phyloP scores from a whole-genome alignment of 2,888 invertebrate genomes.

The Vannuccia rotundouncinata region DNA sequence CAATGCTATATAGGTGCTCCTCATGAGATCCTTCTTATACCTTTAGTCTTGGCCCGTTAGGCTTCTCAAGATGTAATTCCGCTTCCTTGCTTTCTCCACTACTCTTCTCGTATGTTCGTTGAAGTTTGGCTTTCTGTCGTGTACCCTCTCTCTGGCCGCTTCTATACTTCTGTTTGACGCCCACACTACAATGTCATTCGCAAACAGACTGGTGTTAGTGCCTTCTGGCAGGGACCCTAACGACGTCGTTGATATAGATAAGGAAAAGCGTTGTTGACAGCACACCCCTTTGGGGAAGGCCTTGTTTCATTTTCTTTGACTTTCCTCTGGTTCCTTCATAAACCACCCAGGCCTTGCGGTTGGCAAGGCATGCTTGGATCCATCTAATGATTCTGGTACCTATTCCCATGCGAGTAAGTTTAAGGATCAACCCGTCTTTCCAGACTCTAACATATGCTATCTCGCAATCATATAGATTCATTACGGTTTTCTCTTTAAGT shows the following conservation, averaged over 20 bases:
- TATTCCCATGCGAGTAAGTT: background rate
- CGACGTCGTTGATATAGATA: background rate
- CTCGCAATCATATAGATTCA: background rate
- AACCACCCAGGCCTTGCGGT: background rate
- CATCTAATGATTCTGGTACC: background rate
- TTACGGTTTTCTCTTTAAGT: background rate
- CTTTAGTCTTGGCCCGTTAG: background rate
- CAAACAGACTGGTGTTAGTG: background rate
- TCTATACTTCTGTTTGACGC: background rate
- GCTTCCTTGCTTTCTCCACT: background rate
- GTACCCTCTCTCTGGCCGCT: constrained; percentile 1
- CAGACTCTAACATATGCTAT: background rate
- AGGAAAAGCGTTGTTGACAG: background rate
- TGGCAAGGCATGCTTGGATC: background rate
- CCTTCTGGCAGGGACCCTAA: background rate
- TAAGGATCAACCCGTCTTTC: background rate
- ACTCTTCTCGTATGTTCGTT: constrained; percentile 12
- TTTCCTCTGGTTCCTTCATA: background rate
- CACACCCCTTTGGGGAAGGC: background rate
- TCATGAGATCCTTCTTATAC: constrained; percentile 11
- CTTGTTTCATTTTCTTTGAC: constrained; percentile 7
- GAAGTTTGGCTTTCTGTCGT: constrained; percentile 2
- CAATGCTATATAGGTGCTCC: constrained; percentile 9
- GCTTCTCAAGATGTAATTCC: constrained; percentile 8
- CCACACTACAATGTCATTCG: constrained; percentile 14